Base-by-base conservation (phyloP, 2,888 invertebrate species). In the Phania funesta region DNA sequence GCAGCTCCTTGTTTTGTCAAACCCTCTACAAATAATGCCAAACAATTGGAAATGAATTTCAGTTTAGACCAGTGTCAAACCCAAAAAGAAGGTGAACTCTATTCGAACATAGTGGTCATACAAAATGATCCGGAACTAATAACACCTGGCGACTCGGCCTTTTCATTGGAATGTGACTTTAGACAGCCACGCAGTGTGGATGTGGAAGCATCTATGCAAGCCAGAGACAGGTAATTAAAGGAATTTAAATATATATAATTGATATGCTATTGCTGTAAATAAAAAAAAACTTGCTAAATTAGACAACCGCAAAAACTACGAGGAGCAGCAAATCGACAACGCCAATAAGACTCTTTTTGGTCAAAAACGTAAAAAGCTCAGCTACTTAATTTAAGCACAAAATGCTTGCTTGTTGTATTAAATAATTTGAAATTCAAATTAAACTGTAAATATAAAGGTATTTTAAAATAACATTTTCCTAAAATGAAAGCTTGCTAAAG, bases 41-140 rank as follows among this genome's bases (percentile, higher is more conserved):
- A 91, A 54, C 90, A 91, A 3, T 91, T 93, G 83, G 91, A 92
- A 75, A 91, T 94, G 90, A 92, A 91, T 84, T 92, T 94, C 85
- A 91, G 92, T 35, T 90, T 93, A 74, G 91, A 93, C 84, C 91
- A 92, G 84, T 94, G 94, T 81, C 91, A 92, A 84, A 93, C 93
- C 0, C 88, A 91, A 80, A 91, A 92, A 84, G 91, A 93, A 74
- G 92, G 92, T 13, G 92, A 93, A 46, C 91, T 93, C 4, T 94
- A 92, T 86, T 92, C 92, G 0, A 94, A 94, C 85, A 92, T 93
- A 52, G 91, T 94, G 24, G 92, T 94, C 3, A 91, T 94, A 60
- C 94, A 94, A 87, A 93, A 94, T 85, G 94, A 94, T 88, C 93
- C 94, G 58, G 93, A 93, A 85, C 87, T 94, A 16, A 93, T 94